These are phyloP conservation scores for Trachythela sp. DNA, from an alignment of 64 coral and sea anemone species.

Conservation along the genomic window DNA sequence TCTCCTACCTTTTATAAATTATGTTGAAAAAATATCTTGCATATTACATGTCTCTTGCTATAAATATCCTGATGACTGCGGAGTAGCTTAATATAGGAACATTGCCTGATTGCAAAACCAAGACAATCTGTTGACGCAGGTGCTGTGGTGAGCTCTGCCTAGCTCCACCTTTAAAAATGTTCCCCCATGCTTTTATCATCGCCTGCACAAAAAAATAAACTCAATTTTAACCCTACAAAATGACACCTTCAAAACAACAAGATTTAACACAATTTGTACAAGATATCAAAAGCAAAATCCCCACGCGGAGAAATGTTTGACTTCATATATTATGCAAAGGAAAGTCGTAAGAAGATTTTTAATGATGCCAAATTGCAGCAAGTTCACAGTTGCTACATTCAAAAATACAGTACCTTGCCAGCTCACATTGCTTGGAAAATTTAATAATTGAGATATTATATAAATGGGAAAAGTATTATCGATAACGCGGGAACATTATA, in stretches of 20 bases:
- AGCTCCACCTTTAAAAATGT: not conserved
- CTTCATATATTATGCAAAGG: slow-evolving; percentile 10
- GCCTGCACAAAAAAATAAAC: not conserved
- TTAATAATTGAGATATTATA: not conserved
- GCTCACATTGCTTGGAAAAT: not conserved
- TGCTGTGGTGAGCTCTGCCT: not conserved
- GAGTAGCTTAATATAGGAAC: not conserved
- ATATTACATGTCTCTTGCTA: not conserved
- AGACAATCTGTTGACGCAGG: slow-evolving; percentile 10
- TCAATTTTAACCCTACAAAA: not conserved
- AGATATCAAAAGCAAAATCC: not conserved
- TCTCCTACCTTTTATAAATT: not conserved
- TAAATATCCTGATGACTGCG: not conserved
- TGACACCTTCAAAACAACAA: not conserved
- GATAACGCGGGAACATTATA: not conserved
- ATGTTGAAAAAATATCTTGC: not conserved
- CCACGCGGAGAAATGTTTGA: not conserved
- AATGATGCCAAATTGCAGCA: not conserved
- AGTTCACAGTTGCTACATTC: not conserved
- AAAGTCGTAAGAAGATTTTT: not conserved
- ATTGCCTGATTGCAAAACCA: not conserved
- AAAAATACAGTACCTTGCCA: not conserved
- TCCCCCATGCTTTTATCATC: not conserved
- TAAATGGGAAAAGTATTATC: not conserved
- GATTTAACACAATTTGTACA: not conserved